These are phyloP conservation scores for Oscheius sp. DNA, from an alignment of 2,888 invertebrate species.

Conservation along the genomic window DNA sequence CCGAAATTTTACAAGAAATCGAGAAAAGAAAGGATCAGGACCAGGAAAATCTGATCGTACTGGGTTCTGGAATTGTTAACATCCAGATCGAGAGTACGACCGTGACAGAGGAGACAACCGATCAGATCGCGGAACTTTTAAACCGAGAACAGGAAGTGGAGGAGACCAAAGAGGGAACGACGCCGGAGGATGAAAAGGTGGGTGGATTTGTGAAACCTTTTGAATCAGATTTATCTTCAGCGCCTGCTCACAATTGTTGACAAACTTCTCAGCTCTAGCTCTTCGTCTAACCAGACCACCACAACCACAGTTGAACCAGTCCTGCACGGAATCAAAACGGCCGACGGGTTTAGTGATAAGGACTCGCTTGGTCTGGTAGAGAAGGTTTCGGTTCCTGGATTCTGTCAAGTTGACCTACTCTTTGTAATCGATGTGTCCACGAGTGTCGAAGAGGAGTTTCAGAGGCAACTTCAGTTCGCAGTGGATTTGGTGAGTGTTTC, in stretches of 20 bases:
- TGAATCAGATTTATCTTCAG: not conserved
- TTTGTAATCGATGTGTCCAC: constrained; percentile 67
- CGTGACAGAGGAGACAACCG: not conserved
- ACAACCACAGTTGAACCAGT: constrained; percentile 1
- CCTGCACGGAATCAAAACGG: constrained; percentile 26
- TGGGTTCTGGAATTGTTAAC: not conserved
- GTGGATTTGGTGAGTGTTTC: constrained; percentile 54
- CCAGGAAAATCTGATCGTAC: constrained; percentile 3
- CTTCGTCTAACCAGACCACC: not conserved
- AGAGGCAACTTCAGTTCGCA: constrained; percentile 58
- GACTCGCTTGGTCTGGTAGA: not conserved
- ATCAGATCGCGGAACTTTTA: not conserved
- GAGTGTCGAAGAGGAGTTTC: constrained; percentile 63
- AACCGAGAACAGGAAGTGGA: not conserved
- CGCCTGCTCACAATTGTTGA: constrained; percentile 1
- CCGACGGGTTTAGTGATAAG: constrained; percentile 13
- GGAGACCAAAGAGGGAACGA: not conserved
- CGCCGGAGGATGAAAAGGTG: constrained; percentile 20
- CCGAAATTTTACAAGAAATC: constrained; percentile 3
- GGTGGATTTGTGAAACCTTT: no score
- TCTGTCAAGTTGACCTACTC: constrained; percentile 61
- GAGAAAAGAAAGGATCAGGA: not conserved
- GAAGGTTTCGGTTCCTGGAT: constrained; percentile 1
- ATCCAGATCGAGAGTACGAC: not conserved
- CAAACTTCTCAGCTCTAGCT: not conserved